A percentile compares a stretch with the other conserved stretches of the same genome.
Conservation (phyloP, 2,888 invertebrate species). For the Dryobota labecula region DNA sequence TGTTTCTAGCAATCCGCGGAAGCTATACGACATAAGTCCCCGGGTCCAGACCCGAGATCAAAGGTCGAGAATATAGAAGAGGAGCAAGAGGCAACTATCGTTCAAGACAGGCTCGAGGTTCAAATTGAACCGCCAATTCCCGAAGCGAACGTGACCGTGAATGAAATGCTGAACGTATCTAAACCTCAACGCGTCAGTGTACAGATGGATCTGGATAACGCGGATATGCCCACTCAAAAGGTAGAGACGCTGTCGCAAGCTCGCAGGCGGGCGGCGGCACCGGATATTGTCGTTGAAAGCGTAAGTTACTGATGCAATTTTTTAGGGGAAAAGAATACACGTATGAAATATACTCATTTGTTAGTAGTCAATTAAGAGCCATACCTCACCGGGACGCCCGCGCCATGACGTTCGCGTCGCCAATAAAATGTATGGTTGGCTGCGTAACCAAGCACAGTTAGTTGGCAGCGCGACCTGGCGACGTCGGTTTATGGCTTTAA, state of each 20-base stretch:
- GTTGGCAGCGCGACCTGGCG: too few relatives aligned
- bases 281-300: conserved; percentile 41
- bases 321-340: too few relatives aligned
- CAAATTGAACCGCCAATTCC: conserved; percentile 35
- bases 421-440: too few relatives aligned
- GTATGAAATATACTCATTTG: too few relatives aligned
- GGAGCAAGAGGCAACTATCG: conserved; percentile 58
- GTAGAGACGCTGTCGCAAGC: conserved; percentile 68
- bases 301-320: conserved; percentile 59
- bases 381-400: not conserved
- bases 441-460: not conserved
- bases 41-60: conserved; percentile 44
- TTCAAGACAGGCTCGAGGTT: conserved; percentile 38
- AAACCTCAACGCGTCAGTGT: conserved; percentile 51
- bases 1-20: conserved; percentile 49
- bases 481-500: not conserved
- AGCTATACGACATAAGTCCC: conserved; percentile 59
- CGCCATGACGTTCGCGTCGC: too few relatives aligned
- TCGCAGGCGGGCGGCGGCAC: conserved; percentile 67
- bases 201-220: conserved; percentile 70
- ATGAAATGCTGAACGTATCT: conserved; percentile 48
- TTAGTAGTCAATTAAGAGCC: not conserved
- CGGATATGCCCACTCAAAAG: conserved; percentile 79
- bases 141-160: conserved; percentile 53
- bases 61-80: conserved; percentile 70